A percentile compares a stretch with the other conserved stretches of the same genome.
Evolutionary conservation across 1,140 invertebrate species (phyloP).

Genomic region (Neodiprion pinetum): DNA sequence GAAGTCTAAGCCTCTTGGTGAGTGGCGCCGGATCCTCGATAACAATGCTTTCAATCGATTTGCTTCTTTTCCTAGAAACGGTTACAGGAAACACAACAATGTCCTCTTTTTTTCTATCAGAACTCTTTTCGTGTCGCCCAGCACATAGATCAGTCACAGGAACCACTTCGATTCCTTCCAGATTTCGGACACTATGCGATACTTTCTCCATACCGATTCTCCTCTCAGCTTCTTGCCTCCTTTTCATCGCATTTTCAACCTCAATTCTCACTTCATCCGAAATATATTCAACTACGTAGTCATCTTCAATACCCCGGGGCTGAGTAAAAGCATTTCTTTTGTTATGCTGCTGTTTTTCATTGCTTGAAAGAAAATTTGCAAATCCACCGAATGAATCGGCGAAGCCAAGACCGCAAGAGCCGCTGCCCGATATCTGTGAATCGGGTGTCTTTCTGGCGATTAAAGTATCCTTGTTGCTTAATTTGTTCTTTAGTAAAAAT

Average conservation of each 20-base stretch:
- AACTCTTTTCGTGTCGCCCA: not conserved
- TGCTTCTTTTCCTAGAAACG: not conserved
- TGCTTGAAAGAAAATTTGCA: too few relatives aligned
- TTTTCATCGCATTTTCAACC: slow-evolving; percentile 29
- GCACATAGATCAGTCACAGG: not conserved
- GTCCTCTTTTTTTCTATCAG: not conserved
- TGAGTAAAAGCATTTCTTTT: not conserved
- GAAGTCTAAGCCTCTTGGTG: not conserved
- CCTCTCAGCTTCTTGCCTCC: not conserved
- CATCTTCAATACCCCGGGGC: slow-evolving; percentile 19
- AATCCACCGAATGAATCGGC: too few relatives aligned
- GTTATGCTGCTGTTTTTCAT: too few relatives aligned
- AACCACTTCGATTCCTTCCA: not conserved
- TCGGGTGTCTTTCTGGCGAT: too few relatives aligned
- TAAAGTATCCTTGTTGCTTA: too few relatives aligned
- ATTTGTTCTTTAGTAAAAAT: slow-evolving; percentile 6
- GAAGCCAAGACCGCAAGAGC: too few relatives aligned
- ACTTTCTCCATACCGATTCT: not conserved
- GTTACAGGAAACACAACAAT: not conserved
- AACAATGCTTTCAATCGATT: not conserved
- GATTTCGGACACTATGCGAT: not conserved
- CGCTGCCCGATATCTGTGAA: too few relatives aligned
- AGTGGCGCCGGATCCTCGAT: not conserved
- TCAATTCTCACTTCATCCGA: slow-evolving; percentile 33
- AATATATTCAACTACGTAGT: slow-evolving; percentile 31